Conservation (phyloP, 2,888 invertebrate genomes). For the Deilephila porcellus region DNA sequence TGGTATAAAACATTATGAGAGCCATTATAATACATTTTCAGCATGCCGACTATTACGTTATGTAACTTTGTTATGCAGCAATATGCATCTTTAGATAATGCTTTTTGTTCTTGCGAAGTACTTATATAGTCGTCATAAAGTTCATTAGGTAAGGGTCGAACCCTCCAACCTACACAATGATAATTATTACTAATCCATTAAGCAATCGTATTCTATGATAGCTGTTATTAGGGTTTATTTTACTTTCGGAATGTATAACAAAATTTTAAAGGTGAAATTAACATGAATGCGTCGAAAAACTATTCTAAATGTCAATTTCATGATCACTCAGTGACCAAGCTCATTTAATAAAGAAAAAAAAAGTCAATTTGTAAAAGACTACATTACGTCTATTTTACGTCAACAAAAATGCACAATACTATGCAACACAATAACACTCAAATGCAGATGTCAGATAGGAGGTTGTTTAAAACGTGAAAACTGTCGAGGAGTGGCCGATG, state of each 20-base stretch:
- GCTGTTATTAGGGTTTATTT: not conserved
- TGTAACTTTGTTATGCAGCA: not conserved
- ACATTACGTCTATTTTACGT: not conserved
- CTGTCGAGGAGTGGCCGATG: not conserved
- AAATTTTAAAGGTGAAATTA: not conserved
- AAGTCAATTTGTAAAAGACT: not conserved
- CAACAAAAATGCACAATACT: not conserved
- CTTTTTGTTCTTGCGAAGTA: not conserved
- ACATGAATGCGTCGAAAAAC: not conserved
- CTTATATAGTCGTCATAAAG: not conserved
- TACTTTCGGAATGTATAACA: not conserved
- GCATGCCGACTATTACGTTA: no score
- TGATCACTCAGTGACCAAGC: no score
- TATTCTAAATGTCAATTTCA: not conserved
- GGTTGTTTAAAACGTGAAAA: slow-evolving; percentile 15
- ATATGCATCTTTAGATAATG: not conserved
- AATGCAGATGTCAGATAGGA: slow-evolving; percentile 11
- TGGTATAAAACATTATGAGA: no score
- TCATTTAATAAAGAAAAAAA: no score
- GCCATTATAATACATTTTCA: no score
- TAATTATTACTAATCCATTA: slow-evolving; percentile 21
- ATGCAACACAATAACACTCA: not conserved
- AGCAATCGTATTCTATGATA: not conserved
- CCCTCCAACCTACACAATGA: not conserved
- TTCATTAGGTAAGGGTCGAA: slow-evolving; percentile 8